Evolutionary conservation across 2,113 vertebrate species (phyloP).

Genomic region (Saguinus midas): DNA sequence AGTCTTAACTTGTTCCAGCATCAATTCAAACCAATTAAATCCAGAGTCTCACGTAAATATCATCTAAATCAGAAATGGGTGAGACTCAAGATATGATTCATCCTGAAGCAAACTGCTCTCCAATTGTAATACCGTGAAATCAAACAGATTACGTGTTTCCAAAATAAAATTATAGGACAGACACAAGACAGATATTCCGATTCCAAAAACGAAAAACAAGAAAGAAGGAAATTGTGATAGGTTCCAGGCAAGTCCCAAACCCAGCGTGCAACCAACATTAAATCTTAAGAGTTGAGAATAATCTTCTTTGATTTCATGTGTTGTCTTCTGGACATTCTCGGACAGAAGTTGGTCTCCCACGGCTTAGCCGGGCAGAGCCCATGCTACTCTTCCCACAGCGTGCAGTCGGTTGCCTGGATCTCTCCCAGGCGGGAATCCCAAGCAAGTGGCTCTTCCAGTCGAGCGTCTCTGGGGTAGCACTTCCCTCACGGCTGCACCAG

Average conservation of each 20-base stretch:
- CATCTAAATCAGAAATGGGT: background rate
- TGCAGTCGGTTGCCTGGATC: background rate
- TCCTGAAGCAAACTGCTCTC: background rate
- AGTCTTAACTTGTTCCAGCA: background rate
- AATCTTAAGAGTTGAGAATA: background rate
- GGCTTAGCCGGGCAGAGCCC: background rate
- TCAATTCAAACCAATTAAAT: background rate
- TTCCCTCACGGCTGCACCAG: background rate
- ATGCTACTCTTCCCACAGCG: background rate
- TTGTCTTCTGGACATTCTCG: background rate
- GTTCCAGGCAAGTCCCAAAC: background rate
- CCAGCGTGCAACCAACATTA: background rate
- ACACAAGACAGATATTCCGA: background rate
- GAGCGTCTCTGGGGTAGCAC: too few relatives aligned
- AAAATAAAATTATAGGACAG: background rate
- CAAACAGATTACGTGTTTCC: background rate
- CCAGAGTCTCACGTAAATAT: background rate
- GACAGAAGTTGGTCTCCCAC: too few relatives aligned
- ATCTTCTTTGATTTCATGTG: background rate
- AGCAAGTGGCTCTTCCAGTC: background rate
- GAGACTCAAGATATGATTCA: background rate
- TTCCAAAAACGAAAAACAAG: background rate
- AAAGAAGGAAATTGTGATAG: background rate
- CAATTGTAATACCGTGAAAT: background rate
- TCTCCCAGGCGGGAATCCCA: background rate